Percentiles rank a stretch among this genome's conserved stretches.
Evolutionary conservation across 2,888 invertebrate species (phyloP).

Genomic region (Cerceris rybyensis): DNA sequence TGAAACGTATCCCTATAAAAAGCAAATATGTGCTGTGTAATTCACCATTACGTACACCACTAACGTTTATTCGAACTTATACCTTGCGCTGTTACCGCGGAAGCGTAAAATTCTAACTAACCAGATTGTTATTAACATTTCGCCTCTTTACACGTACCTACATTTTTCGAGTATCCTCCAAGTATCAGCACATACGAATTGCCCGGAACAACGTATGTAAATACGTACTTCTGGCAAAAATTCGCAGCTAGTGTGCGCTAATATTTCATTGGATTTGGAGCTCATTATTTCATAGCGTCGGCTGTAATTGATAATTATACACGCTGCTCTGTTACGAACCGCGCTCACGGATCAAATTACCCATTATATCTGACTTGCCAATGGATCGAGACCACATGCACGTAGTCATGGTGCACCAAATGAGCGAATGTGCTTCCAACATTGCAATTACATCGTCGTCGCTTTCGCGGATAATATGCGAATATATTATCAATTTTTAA

Average conservation of each 20-base stretch:
- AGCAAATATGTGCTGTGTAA: no score
- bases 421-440: constrained; percentile 14
- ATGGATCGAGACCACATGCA: constrained; percentile 44
- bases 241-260: constrained; percentile 15
- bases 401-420: constrained; percentile 22
- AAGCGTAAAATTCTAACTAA: no score
- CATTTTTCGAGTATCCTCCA: no score
- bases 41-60: no score
- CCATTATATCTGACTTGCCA: constrained; percentile 71
- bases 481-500: no score
- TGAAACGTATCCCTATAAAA: no score
- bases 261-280: constrained; percentile 51
- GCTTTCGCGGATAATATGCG: no score
- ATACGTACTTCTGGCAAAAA: constrained; percentile 25
- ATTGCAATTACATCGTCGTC: neutral
- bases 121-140: no score
- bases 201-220: neutral
- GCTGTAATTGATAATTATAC: constrained; percentile 76
- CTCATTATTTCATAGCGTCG: constrained; percentile 70
- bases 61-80: no score
- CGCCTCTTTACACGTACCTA: no score
- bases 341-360: constrained; percentile 76
- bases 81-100: no score
- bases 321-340: constrained; percentile 49
- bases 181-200: neutral